phyloP scores from a whole-genome alignment of 2,113 vertebrate genomes.

The Bubalus kerabau region DNA sequence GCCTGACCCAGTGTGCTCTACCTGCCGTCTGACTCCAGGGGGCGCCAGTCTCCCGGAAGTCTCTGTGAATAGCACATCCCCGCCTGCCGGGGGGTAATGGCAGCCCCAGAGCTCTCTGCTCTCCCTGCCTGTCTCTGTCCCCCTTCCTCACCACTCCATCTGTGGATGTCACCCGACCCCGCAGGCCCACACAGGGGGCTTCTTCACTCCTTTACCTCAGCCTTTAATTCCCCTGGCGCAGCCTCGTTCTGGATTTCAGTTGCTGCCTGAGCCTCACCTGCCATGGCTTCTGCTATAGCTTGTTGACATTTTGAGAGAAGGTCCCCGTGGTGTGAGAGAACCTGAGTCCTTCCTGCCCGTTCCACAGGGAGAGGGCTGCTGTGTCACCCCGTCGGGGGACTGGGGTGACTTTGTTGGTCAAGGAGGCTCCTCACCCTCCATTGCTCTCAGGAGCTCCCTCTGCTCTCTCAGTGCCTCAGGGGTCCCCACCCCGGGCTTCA shows the following conservation, averaged over 20 bases:
- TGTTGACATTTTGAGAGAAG: background rate
- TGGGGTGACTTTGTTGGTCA: background rate
- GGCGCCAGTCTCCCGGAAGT: background rate
- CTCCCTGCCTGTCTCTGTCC: background rate
- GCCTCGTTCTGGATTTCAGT: background rate
- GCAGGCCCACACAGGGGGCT: background rate
- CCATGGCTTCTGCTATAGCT: background rate
- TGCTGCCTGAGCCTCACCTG: background rate
- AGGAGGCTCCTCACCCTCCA: background rate
- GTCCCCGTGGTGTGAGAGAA: background rate
- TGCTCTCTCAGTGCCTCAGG: background rate
- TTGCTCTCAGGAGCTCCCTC: background rate
- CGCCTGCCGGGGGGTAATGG: no score
- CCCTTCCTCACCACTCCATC: background rate
- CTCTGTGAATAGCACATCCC: background rate
- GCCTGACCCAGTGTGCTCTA: no score
- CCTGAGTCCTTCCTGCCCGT: background rate
- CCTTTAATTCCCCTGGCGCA: background rate
- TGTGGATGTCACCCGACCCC: no score
- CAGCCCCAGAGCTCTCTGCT: background rate
- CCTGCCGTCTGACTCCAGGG: background rate
- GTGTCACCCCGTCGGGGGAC: background rate
- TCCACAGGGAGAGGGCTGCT: background rate
- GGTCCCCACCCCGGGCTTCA: accelerated
- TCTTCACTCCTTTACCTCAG: background rate